Base-by-base conservation (phyloP, 23 tunicate species). In the Diplosoma virens region DNA sequence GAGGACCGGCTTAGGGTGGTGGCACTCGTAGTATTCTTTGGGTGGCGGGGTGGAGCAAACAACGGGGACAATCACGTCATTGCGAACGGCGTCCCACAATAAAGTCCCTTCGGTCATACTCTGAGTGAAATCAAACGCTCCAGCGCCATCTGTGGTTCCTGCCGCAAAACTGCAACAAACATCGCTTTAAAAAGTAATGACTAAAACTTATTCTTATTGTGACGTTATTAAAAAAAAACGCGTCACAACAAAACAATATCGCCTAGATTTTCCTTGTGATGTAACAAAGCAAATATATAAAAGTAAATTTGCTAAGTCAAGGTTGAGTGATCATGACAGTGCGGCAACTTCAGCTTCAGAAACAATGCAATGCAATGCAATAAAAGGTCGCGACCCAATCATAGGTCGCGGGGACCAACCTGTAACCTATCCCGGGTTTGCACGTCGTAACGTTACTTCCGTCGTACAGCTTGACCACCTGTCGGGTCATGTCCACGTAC, bases 401-500 rank as follows among this genome's bases (percentile, higher is more conserved):
- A n/a, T n/a, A n/a, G 52, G 11, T 9, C 16, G 11, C 52, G 52
- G 37, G 2, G 18, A 77, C 27, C 17, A 32, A 92, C 97, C 97
- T 92, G 84, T 92, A 92, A 16, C 97, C 97, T 94, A 93, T 93
- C 20, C 86, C 98, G 1, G 98, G 94, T 58, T 82, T 87, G 85
- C 98, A 93, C 1, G 97, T 92, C 35, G 91, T 85, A 37, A 76
- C 86, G 24, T 76, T 92, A 0, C 83, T 56, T 6, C 97, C 97
- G 55, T 92, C 92, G 22, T 58, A 76, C 33, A 85, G 67, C n/a
- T 58, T 69, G 3, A 92, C 97, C 23, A 69, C 79, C 56, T 81
- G 82, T 65, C 85, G 68, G 1, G 93, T 77, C 97, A 92, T 92
- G 63, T 92, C 97, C 36, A 92, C 97, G 74, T 85, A 92, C 35